A percentile compares a stretch with the other conserved stretches of the same genome.
phyloP scores from a whole-genome alignment of 2,797 vertebrate genomes.

The Acanthis flammea region DNA sequence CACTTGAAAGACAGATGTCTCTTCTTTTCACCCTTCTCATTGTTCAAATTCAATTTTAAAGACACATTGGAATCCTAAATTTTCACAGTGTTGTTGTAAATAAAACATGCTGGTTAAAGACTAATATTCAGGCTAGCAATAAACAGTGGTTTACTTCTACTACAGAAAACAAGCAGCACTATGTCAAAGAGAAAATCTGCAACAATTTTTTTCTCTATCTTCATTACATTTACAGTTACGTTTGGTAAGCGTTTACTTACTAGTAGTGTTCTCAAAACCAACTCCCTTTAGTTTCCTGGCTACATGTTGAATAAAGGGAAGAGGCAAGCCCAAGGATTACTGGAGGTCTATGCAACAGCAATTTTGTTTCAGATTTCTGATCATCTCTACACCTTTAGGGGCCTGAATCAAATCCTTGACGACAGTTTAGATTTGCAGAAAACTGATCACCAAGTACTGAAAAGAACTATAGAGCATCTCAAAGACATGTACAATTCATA shows the following conservation, averaged over 20 bases:
- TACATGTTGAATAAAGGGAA: background rate
- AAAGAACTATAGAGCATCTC: background rate
- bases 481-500: background rate
- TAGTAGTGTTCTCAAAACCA: background rate
- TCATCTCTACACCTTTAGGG: background rate
- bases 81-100: background rate
- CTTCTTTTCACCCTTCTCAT: background rate
- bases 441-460: background rate
- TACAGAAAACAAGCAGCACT: background rate
- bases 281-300: background rate
- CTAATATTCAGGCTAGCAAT: background rate
- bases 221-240: background rate
- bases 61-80: background rate
- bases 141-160: background rate
- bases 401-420: background rate
- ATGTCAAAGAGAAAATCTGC: background rate
- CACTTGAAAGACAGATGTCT: background rate
- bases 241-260: background rate
- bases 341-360: background rate
- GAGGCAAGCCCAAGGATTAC: background rate
- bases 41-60: background rate
- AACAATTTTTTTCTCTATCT: background rate
- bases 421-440: background rate
- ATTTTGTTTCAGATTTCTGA: background rate
- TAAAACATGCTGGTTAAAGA: background rate